Base-by-base conservation (phyloP, 2,113 vertebrate genomes). In the Stegostoma tigrinum region DNA sequence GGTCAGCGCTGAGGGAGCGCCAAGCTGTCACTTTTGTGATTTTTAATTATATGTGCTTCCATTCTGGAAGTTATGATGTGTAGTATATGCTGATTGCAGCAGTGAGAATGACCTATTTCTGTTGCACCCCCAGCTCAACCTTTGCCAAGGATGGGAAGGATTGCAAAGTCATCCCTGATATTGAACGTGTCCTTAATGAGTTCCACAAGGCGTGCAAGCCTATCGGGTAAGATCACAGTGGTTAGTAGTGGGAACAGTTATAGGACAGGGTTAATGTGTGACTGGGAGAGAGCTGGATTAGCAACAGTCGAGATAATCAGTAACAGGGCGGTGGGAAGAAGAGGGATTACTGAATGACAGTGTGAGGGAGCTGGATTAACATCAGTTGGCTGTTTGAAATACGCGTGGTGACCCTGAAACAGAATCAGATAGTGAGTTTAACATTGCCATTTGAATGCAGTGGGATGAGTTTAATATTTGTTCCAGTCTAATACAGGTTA, bases 141-240 rank as follows among this genome's bases (percentile, higher is more conserved):
- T 99, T 99, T 96, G 98, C 98, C 1, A 97, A 98, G 80, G 98
- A 99, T 55, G 98, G 98, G 34, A 98, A 97, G 38, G 98, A 98
- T 87, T 99, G 98, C 97, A 97, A 96, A 8, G 98, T 99, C 42
- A 97, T 98, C 27, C 17, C 15, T 48, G 98, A 98, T 0, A 98
- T 99, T n/a, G 98, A 98, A 87, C 98, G 98, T 1, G 97, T 99
- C 75, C 96, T 99, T 94, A 98, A 97, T 96, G 98, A 98, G 21
- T 99, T 99, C 96, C 98, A 98, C 96, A 96, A 96, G 95, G 98
- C 98, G 0, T 97, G 97, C 95, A 99, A 99, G 96, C 98, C 98
- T 42, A 98, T 99, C n/a, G 98, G 98, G 98, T 98, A 95, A 0
- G 83, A 45, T 19, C 30, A 30, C 78, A 83, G n/a, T 8, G 78